A percentile compares a stretch with the other conserved stretches of the same genome.
Conservation (phyloP, 1,140 invertebrate genomes). For the Drosophila pseudoananassae region DNA sequence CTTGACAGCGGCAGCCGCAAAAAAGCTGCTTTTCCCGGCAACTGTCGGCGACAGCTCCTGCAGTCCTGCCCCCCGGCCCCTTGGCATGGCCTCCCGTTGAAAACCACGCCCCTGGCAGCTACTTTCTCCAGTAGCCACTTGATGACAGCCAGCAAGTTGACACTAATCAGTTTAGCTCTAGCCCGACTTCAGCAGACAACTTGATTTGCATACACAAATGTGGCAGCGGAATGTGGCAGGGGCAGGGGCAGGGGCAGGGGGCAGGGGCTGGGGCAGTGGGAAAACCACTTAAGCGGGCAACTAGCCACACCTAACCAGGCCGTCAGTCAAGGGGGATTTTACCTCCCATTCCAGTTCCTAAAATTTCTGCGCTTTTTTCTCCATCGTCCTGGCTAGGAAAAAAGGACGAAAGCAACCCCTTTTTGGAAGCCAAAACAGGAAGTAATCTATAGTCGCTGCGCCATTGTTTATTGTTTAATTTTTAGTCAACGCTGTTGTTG, state of each 20-base stretch:
- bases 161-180: slow-evolving; percentile 58
- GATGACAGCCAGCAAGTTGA: slow-evolving; percentile 45
- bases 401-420: background rate
- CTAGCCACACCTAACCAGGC: slow-evolving; percentile 68
- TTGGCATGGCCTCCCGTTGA: background rate
- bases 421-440: slow-evolving; percentile 75
- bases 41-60: slow-evolving; percentile 7
- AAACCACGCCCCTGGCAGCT: background rate
- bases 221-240: background rate
- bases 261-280: slow-evolving; percentile 2
- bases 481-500: slow-evolving; percentile 74
- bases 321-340: slow-evolving; percentile 18
- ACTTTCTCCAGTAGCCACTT: slow-evolving; percentile 43
- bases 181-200: slow-evolving; percentile 29
- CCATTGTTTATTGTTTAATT: slow-evolving; percentile 82
- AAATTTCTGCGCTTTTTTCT: background rate
- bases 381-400: background rate
- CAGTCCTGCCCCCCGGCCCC: background rate
- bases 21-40: background rate
- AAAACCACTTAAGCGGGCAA: slow-evolving; percentile 75
- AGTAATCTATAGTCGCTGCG: slow-evolving; percentile 80
- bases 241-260: background rate
- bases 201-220: slow-evolving; percentile 46
- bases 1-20: slow-evolving; percentile 32
- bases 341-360: background rate